These are phyloP conservation scores for Drosophila paranaensis DNA, from an alignment of 2,888 invertebrate genomes.

Conservation along the genomic window DNA sequence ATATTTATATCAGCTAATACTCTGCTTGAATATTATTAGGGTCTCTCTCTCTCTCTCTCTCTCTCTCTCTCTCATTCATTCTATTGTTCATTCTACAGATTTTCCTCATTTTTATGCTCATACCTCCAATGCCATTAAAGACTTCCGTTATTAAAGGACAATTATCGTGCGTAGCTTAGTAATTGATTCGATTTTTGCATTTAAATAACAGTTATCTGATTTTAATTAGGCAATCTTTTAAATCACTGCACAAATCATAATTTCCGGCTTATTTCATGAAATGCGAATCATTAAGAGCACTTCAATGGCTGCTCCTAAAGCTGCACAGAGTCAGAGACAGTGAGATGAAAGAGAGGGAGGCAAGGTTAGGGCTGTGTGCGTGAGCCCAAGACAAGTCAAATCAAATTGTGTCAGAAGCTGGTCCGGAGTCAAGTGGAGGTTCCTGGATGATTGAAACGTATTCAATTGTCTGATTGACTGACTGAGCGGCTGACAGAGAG, in stretches of 20 bases:
- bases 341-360: neutral
- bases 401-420: slow-evolving; percentile 56
- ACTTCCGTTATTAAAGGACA: slow-evolving; percentile 1
- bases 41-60: no score
- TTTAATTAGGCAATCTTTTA: slow-evolving; percentile 29
- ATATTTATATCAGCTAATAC: no score
- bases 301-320: slow-evolving; percentile 21
- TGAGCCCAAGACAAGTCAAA: slow-evolving; percentile 57
- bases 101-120: neutral
- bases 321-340: neutral
- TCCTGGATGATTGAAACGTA: slow-evolving; percentile 74
- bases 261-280: slow-evolving; percentile 12
- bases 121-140: neutral
- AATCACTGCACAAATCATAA: slow-evolving; percentile 27
- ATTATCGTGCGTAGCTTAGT: neutral
- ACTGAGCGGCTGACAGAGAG: slow-evolving; percentile 2
- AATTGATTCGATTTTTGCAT: neutral
- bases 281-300: slow-evolving; percentile 43
- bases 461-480: slow-evolving; percentile 75
- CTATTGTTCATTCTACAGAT: neutral
- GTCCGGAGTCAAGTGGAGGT: slow-evolving; percentile 13
- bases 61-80: no score
- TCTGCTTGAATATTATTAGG: no score
- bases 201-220: slow-evolving; percentile 18
- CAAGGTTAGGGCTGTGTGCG: neutral